Evolutionary conservation across 2,888 invertebrate species (phyloP).

Genomic region (Dysmachus trigonus): DNA sequence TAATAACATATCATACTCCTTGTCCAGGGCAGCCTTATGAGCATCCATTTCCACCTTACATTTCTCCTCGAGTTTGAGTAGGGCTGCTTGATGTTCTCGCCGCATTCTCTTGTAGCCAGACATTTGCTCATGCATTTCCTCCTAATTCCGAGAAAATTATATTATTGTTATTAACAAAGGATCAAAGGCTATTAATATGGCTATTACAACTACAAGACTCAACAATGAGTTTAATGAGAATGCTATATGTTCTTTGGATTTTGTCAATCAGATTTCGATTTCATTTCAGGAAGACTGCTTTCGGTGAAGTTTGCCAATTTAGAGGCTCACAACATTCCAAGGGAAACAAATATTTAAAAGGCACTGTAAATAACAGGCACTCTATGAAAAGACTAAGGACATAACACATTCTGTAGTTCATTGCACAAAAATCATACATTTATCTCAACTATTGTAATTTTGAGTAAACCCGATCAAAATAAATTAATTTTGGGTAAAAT

Average conservation of each 20-base stretch:
- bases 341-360: background rate
- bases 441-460: too few relatives aligned
- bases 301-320: background rate
- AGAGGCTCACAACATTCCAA: background rate
- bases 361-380: background rate
- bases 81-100: constrained; percentile 94
- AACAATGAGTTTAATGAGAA: constrained; percentile 12
- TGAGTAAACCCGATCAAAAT: background rate
- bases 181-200: background rate
- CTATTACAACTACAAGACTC: background rate
- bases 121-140: constrained; percentile 99
- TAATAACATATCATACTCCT: constrained; percentile 93
- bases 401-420: background rate
- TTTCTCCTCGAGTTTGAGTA: constrained; percentile 92
- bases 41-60: constrained; percentile 97
- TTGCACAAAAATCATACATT: background rate
- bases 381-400: too few relatives aligned
- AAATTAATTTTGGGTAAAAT: background rate
- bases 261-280: background rate
- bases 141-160: constrained; percentile 60
- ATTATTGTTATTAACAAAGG: background rate
- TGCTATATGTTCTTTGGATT: background rate
- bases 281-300: background rate
- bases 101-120: constrained; percentile 98
- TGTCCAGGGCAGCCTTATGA: constrained; percentile 93